Evolutionary conservation across 2,113 vertebrate species (phyloP).

Genomic region (Myiozetetes cayanensis): DNA sequence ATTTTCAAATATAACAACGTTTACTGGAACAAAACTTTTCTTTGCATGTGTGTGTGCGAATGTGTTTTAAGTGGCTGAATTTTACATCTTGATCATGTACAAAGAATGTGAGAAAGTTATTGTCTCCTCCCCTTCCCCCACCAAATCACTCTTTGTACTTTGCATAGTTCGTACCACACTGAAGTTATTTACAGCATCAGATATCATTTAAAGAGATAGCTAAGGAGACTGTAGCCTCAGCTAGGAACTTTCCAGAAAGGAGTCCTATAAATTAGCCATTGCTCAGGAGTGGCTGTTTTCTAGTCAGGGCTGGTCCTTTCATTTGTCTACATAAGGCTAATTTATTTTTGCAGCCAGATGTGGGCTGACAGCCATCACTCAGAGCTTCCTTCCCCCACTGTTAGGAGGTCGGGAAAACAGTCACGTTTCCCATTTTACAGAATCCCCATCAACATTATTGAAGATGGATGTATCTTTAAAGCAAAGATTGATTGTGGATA

Average conservation of each 20-base stretch:
- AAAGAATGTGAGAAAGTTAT: constrained; percentile 66
- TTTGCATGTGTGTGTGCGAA: neutral
- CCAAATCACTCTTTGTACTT: constrained; percentile 47
- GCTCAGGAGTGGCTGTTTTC: constrained; percentile 78
- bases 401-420: constrained; percentile 86
- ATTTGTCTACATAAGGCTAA: constrained; percentile 99
- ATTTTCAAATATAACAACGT: constrained; percentile 12
- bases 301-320: constrained; percentile 82
- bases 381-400: constrained; percentile 80
- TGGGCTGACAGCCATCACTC: constrained; percentile 99
- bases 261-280: constrained; percentile 79
- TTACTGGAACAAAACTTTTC: constrained; percentile 32
- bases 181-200: constrained; percentile 77
- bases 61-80: constrained; percentile 4
- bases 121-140: constrained; percentile 44
- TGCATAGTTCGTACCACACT: constrained; percentile 46
- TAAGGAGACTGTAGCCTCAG: constrained; percentile 68
- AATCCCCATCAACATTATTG: constrained; percentile 96
- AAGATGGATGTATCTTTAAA: constrained; percentile 99
- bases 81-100: constrained; percentile 52
- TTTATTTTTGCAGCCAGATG: constrained; percentile 98
- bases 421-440: constrained; percentile 91
- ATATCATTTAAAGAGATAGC: constrained; percentile 79
- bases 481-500: constrained; percentile 99
- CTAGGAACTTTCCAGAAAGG: constrained; percentile 82